phyloP scores from a whole-genome alignment of 2,113 vertebrate genomes.

The Pluvianellus socialis region DNA sequence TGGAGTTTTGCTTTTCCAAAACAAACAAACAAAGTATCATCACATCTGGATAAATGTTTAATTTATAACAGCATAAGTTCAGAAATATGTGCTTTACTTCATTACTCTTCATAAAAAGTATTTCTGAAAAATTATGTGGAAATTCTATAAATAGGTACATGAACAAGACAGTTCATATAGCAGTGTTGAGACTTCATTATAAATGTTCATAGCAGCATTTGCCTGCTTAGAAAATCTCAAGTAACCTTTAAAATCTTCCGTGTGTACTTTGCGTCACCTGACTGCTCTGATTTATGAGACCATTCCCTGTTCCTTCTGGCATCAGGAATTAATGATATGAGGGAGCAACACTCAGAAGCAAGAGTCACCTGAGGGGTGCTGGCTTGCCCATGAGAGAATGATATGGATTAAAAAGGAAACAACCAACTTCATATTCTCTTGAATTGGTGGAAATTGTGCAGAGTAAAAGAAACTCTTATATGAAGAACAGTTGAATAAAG shows the following conservation, averaged over 20 bases:
- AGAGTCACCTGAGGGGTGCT: too few species aligned
- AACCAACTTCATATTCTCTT: neutral
- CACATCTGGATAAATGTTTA: neutral
- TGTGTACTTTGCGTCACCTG: neutral
- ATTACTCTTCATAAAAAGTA: neutral
- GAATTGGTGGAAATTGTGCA: neutral
- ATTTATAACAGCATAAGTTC: neutral
- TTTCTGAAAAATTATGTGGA: neutral
- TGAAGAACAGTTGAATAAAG: neutral
- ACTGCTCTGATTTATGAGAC: neutral
- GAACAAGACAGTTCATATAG: neutral
- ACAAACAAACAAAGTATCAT: neutral
- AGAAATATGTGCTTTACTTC: neutral
- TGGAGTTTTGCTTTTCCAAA: neutral
- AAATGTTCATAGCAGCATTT: neutral
- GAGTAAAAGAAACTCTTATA: neutral
- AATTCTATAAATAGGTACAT: neutral
- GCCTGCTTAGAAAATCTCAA: neutral
- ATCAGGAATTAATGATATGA: neutral
- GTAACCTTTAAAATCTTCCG: neutral
- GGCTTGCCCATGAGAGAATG: neutral
- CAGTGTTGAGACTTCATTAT: neutral
- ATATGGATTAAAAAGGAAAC: neutral
- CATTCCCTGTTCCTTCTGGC: fast-evolving
- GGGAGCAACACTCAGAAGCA: neutral